Evolutionary conservation across 2,113 vertebrate species (phyloP), one percentile per base, ranked within the genome.

Genomic region (Syngnathus floridae): DNA sequence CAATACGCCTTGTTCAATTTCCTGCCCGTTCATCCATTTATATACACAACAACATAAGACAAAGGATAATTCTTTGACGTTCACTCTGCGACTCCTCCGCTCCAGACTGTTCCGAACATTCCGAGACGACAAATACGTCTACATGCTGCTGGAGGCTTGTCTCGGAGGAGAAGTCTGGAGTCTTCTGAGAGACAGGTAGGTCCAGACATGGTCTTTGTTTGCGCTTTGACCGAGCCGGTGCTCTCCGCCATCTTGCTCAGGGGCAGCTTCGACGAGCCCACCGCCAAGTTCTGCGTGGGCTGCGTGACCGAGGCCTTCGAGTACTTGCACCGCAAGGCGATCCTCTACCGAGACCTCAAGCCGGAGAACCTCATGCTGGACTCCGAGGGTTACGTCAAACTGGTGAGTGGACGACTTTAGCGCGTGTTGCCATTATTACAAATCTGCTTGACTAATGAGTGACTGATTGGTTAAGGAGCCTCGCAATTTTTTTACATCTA

Each of bases 321-420:
- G 79, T 99, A 99, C 91, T 90, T 99, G 89, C 97, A 99, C 95
- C 97, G 95, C 93, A 98, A 98, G 92, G 95, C 95, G 79, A 98
- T 99, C 86, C 98, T 99, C 88, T 99, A 99, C 81, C 91, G 97
- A 92, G 97, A 99, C 92, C 95, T 99, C 90, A 99, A 99, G 86
- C 97, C 97, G 85, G 97, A 99, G 88, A 99, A 99, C 91, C 94
- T 99, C 86, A 99, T 99, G 84, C 85, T 99, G 84, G 97, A 99
- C 88, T 95, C 97, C 75, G 91, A 95, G 88, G 97, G 97, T 79
- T 99, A 99, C 6, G 94, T 96, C 84, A 99, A 99, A 80, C 88
- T 99, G 93, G 97, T 99, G 35, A 58, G 56, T 11, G 54, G 54
- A 8, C 54, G 5, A 7, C 5, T 49, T 46, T 45, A 45, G 43